A percentile compares a stretch with the other conserved stretches of the same genome.
These are phyloP conservation scores for Misgurnus anguillicaudatus DNA, from an alignment of 2,113 vertebrate species.

Conservation along the genomic window DNA sequence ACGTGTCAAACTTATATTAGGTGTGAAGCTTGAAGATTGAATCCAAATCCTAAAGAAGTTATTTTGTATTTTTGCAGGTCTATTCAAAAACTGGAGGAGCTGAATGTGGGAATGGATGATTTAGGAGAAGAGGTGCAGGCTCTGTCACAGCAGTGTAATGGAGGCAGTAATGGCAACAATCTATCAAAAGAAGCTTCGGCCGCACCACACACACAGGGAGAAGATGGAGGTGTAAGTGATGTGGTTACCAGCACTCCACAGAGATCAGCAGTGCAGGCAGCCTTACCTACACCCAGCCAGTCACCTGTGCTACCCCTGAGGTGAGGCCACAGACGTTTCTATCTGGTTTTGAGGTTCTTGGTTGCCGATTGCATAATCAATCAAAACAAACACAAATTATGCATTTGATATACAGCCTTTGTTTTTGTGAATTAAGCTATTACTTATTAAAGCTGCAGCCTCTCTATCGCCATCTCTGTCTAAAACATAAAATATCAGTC, in stretches of 20 bases:
- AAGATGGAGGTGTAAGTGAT: constrained; percentile 47
- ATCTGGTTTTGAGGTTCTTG: neutral
- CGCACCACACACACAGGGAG: constrained; percentile 68
- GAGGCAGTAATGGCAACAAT: constrained; percentile 68
- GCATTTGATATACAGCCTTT: too few relatives aligned
- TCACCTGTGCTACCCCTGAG: constrained; percentile 80
- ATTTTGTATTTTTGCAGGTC: constrained; percentile 75
- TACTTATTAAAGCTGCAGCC: too few relatives aligned
- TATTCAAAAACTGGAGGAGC: constrained; percentile 95
- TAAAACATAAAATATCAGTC: too few relatives aligned
- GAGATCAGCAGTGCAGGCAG: constrained; percentile 69
- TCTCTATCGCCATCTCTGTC: too few relatives aligned
- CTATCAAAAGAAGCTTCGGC: constrained; percentile 59
- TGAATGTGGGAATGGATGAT: constrained; percentile 95
- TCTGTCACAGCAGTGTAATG: constrained; percentile 85
- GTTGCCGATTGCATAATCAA: too few relatives aligned
- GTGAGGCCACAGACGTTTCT: constrained; percentile 63
- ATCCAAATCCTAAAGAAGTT: too few relatives aligned
- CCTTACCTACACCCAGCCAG: constrained; percentile 79
- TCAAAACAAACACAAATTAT: too few relatives aligned
- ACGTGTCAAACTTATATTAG: too few relatives aligned
- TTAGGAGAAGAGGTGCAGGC: constrained; percentile 86
- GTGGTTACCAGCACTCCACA: constrained; percentile 85
- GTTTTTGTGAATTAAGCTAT: too few relatives aligned
- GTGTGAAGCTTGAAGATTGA: too few relatives aligned